Base-by-base conservation (phyloP, 2,113 vertebrate genomes). In the Paradoxurus hermaphroditus region DNA sequence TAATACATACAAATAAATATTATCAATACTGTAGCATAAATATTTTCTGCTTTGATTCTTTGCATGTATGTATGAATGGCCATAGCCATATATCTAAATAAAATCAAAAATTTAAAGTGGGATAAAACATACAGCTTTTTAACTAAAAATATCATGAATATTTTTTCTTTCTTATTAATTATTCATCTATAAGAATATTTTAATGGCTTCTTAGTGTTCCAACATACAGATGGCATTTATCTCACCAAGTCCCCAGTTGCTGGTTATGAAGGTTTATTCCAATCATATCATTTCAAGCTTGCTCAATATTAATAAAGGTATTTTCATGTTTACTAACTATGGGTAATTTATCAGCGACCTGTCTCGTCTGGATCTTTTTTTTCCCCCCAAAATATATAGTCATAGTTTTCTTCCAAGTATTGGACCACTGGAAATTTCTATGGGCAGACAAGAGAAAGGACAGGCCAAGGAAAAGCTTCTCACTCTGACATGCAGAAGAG, bases 201-300 rank as follows among this genome's bases (percentile, higher is more conserved):
- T 81, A 90, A 73, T 70, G 29, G 7, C 31, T 89, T 4, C 16
- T 92, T 86, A 12, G 46, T 67, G 19, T 53, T 70, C 31, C 29
- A 25, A 23, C 21, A 36, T 56, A 70, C 18, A 85, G 88, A 96
- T 13, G 91, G 25, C 75, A 88, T 75, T 75, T 82, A 90, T 62
- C n/a, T 94, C 29, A 4, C 31, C 31, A 90, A 59, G 44, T 77
- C 0, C 13, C 6, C 62, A 67, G 46, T 23, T 79, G 5, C 36
- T 95, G 29, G 15, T 44, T 90, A 25, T 39, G 8, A 79, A 75
- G 27, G 7, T 56, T 81, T 90, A 87, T 84, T 92, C 49, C 41
- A 93, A 53, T 90, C 14, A 75, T 62, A 29, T 86, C 16, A 75
- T 84, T 97, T 91, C 11, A 84, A 87, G 73, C 29, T 56, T 93